Base-by-base conservation (phyloP, 2,888 invertebrate species). In the Drosophila stalkeri region DNA sequence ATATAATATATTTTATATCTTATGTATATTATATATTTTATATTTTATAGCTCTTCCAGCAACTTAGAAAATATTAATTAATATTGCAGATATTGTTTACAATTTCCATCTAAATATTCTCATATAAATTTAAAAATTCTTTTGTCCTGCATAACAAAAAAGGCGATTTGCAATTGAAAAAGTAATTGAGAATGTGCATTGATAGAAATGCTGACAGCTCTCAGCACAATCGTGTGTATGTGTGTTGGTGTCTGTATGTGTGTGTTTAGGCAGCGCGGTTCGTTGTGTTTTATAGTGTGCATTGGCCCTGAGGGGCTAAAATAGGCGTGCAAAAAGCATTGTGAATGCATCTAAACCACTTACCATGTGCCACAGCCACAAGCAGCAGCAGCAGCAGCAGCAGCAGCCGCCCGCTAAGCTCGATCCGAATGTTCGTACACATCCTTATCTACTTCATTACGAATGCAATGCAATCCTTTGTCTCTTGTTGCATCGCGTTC, bases 401-500 rank as follows among this genome's bases (percentile, higher is more conserved):
- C 23, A 16, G 16, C 43, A 47, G 9, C 35, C 55, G 39, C 54
- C 51, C 56, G 56, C 72, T 60, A 43, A 33, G 23, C 49, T n/a
- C 52, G 16, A 35, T 44, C 39, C 41, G 5, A 54, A 33, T 55
- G 43, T 23, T 35, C 56, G 27, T 60, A n/a, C 47, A 14, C 46
- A 31, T 61, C 54, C 57, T 64, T 75, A 73, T 73, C 64, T 77
- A 69, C 68, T 86, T 82, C 86, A 90, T 90, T 85, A 85, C 75
- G 63, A 82, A 72, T 77, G 86, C 83, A 75, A 68, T 64, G 75
- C 68, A 64, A 59, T 82, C 37, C 65, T 81, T 66, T 73, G 66
- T 72, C 54, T 61, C 75, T 66, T 74, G 70, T 63, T 59, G 64
- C 55, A 51, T 59, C 65, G 77, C 66, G 62, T 63, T 65, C 56